Percentiles rank a stretch among this genome's conserved stretches.
These are phyloP conservation scores for Bovichtus variegatus DNA, from an alignment of 2,797 vertebrate species.

Conservation along the genomic window DNA sequence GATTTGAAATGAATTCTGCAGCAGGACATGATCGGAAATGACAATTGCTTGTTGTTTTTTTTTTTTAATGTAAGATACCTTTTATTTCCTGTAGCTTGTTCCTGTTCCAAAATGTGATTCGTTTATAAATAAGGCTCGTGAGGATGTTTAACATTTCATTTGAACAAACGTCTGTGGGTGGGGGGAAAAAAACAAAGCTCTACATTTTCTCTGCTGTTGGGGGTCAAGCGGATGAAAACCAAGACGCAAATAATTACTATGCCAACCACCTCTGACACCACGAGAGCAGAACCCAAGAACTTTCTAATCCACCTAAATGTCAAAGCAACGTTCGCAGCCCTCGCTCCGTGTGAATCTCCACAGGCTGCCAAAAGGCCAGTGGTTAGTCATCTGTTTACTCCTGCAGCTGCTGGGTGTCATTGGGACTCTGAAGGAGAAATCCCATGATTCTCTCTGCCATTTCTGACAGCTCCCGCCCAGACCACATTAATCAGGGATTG, in stretches of 20 bases:
- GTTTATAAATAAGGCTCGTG: conserved; percentile 46
- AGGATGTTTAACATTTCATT: conserved; percentile 35
- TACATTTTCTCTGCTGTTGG: conserved; percentile 24
- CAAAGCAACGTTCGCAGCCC: conserved; percentile 70
- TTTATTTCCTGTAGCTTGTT: conserved; percentile 33
- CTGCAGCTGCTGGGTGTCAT: conserved; percentile 83
- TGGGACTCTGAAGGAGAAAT: conserved; percentile 82
- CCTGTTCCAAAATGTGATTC: conserved; percentile 40
- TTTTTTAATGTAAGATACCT: conserved; percentile 26
- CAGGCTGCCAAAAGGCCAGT: conserved; percentile 83
- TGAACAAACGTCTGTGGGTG: conserved; percentile 23
- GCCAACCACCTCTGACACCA: conserved; percentile 78
- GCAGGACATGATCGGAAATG: conserved; percentile 64
- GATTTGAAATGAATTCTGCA: conserved; percentile 68
- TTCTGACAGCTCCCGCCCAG: conserved; percentile 81
- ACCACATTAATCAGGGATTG: conserved; percentile 82
- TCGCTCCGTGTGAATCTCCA: conserved; percentile 74
- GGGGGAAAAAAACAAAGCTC: conserved; percentile 8
- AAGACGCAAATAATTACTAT: conserved; percentile 75
- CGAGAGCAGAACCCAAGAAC: conserved; percentile 77
- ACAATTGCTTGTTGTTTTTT: conserved; percentile 50
- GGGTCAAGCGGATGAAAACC: conserved; percentile 57
- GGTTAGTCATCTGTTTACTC: conserved; percentile 86
- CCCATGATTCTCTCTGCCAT: conserved; percentile 84
- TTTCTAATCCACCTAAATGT: conserved; percentile 85